These are phyloP conservation scores for Matsumyia berberina DNA, from an alignment of 2,888 invertebrate genomes.

Conservation along the genomic window DNA sequence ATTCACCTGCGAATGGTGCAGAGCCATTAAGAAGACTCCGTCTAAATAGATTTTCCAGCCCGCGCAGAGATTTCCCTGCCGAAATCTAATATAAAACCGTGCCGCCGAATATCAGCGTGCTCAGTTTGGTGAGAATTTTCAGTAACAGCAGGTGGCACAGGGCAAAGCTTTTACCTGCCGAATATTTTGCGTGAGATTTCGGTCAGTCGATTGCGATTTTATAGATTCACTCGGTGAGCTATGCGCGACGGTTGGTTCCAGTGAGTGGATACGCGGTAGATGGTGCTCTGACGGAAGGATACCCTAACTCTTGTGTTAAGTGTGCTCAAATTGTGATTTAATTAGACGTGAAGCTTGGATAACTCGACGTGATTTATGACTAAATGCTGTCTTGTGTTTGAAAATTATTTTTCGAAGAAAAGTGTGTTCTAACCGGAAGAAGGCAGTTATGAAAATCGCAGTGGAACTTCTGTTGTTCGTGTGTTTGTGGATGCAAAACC, in stretches of 20 bases:
- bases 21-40: conserved; percentile 38
- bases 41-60: conserved; percentile 48
- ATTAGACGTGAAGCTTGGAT: background rate
- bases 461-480: conserved; percentile 53
- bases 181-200: conserved; percentile 52
- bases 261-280: conserved; percentile 52
- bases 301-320: conserved; percentile 15
- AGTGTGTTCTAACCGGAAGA: background rate
- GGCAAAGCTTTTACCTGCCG: conserved; percentile 37
- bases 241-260: conserved; percentile 51
- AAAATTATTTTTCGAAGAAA: background rate
- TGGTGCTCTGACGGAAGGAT: conserved; percentile 36
- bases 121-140: conserved; percentile 69
- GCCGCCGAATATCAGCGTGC: conserved; percentile 48
- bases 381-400: conserved; percentile 15
- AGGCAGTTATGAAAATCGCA: conserved; percentile 46
- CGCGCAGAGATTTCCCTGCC: conserved; percentile 30
- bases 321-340: conserved; percentile 14
- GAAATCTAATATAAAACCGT: conserved; percentile 72
- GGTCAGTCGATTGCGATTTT: conserved; percentile 42
- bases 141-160: conserved; percentile 62
- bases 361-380: conserved; percentile 14
- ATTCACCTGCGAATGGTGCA: background rate
- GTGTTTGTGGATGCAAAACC: conserved; percentile 48
- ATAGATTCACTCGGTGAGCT: conserved; percentile 39